phyloP scores from a whole-genome alignment of 2,797 vertebrate species.

The Orestias chungarensis region DNA sequence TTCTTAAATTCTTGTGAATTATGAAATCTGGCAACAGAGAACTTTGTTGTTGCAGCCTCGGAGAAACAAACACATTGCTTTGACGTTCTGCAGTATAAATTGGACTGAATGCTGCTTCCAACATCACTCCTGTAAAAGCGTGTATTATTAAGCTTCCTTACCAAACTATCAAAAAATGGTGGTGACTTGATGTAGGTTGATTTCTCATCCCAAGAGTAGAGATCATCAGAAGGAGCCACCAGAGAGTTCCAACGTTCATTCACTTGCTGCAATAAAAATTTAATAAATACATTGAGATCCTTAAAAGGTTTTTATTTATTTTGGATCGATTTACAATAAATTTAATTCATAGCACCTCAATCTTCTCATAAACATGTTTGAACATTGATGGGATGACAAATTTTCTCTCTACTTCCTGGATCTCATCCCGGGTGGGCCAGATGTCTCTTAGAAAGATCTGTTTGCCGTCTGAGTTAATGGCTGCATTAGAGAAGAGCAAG shows the following conservation, averaged over 20 bases:
- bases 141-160: slow-evolving; percentile 58
- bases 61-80: too few relatives aligned
- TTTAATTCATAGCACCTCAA: slow-evolving; percentile 83
- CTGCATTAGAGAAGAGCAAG: slow-evolving; percentile 61
- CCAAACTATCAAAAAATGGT: slow-evolving; percentile 94
- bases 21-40: too few relatives aligned
- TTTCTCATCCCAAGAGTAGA: slow-evolving; percentile 92
- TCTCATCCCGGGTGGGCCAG: slow-evolving; percentile 95
- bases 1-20: too few relatives aligned
- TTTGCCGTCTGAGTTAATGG: slow-evolving; percentile 82
- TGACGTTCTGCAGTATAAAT: too few relatives aligned
- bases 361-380: slow-evolving; percentile 96
- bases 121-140: too few relatives aligned
- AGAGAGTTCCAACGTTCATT: slow-evolving; percentile 95
- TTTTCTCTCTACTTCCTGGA: slow-evolving; percentile 88
- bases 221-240: slow-evolving; percentile 86
- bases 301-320: background rate
- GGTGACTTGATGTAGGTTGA: slow-evolving; percentile 99
- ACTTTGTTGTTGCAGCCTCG: too few relatives aligned
- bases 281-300: background rate
- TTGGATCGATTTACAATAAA: background rate
- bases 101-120: too few relatives aligned
- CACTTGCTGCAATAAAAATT: slow-evolving; percentile 80
- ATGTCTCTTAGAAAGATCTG: slow-evolving; percentile 91
- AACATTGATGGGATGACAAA: slow-evolving; percentile 98